Percentiles rank a stretch among this genome's conserved stretches.
These are phyloP conservation scores for Lepidonotus clava DNA, from an alignment of 2,888 invertebrate genomes.

Conservation along the genomic window DNA sequence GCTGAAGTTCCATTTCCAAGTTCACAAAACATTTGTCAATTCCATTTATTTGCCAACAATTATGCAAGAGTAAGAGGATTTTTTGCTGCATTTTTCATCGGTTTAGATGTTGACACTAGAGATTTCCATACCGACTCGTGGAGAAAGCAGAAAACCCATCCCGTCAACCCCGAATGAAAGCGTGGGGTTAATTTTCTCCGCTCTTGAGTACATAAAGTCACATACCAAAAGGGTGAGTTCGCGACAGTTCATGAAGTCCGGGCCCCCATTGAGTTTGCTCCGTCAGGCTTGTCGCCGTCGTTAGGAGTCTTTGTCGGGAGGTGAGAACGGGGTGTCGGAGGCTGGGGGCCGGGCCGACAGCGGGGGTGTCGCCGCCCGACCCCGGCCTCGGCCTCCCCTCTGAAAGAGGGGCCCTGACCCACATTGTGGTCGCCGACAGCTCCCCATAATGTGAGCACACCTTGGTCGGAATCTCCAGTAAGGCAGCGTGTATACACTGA, in stretches of 20 bases:
- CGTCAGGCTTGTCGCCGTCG: slow-evolving; percentile 38
- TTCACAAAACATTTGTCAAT: neutral
- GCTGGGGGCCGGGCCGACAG: neutral
- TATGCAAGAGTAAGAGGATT: slow-evolving; percentile 4
- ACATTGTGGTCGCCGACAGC: neutral
- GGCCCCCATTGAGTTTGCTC: slow-evolving; percentile 21
- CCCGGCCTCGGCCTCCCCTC: neutral
- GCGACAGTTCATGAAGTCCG: slow-evolving; percentile 38
- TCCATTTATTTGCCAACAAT: slow-evolving; percentile 1
- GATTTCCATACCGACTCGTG: slow-evolving; percentile 11
- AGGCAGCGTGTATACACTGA: neutral
- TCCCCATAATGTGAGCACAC: neutral
- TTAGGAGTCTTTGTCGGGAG: slow-evolving; percentile 43
- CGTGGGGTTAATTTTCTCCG: slow-evolving; percentile 23
- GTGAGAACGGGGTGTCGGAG: slow-evolving; percentile 29
- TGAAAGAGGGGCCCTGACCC: neutral
- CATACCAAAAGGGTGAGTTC: slow-evolving; percentile 36
- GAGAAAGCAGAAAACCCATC: neutral
- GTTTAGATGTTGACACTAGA: slow-evolving; percentile 34
- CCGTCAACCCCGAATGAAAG: neutral
- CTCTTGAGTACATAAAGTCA: slow-evolving; percentile 51
- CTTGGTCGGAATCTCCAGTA: neutral
- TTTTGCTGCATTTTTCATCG: neutral
- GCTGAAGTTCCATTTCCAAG: neutral
- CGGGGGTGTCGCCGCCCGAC: neutral